phyloP scores from a whole-genome alignment of 1,140 invertebrate species.

The Drosophila kikkawai region DNA sequence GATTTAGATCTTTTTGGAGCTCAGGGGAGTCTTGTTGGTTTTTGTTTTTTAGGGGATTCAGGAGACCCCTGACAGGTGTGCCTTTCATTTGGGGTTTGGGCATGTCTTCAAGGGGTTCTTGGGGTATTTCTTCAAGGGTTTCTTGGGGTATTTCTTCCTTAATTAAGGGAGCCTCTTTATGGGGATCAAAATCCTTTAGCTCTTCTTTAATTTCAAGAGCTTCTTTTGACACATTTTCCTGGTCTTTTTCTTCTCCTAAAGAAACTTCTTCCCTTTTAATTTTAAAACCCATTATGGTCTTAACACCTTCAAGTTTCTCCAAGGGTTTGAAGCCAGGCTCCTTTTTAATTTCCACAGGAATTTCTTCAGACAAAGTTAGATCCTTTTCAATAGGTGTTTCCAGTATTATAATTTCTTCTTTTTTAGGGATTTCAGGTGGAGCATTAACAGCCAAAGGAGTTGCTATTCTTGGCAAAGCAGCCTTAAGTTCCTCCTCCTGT shows the following conservation, averaged over 20 bases:
- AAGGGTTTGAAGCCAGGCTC: background rate
- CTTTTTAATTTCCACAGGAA: conserved; percentile 2
- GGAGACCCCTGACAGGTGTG: background rate
- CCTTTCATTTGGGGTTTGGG: background rate
- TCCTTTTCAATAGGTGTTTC: conserved; percentile 32
- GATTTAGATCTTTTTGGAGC: background rate
- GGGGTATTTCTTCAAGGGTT: background rate
- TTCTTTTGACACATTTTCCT: background rate
- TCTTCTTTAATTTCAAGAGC: background rate
- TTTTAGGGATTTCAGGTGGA: background rate
- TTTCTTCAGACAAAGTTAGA: background rate
- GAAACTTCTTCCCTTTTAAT: conserved; percentile 16
- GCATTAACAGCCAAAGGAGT: background rate
- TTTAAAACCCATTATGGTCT: conserved; percentile 8
- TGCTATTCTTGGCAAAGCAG: conserved; percentile 66
- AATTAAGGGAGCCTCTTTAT: conserved; percentile 1
- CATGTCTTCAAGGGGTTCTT: background rate
- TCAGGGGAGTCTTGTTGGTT: background rate
- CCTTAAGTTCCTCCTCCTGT: conserved; percentile 56
- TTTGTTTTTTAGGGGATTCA: background rate
- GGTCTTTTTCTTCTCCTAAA: background rate
- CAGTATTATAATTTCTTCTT: conserved; percentile 27
- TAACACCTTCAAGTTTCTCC: background rate
- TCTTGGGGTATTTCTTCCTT: conserved; percentile 1
- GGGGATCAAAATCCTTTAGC: background rate